Percentiles rank a stretch among this genome's conserved stretches.
Evolutionary conservation across 1,140 invertebrate genomes (phyloP).

Genomic region (Aphelinus atriplicis): DNA sequence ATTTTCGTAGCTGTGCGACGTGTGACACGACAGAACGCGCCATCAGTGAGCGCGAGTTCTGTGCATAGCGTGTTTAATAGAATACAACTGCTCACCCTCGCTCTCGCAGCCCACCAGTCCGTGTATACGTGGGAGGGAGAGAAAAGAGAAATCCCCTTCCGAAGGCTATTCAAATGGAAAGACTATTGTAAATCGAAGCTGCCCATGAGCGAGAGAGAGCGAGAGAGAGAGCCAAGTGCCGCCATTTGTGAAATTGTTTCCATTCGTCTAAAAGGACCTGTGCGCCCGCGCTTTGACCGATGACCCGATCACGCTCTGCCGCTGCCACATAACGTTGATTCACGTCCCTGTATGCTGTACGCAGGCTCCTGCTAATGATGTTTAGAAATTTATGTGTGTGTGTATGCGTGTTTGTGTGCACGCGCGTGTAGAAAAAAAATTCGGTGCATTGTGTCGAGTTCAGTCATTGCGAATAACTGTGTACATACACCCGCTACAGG

Average conservation of each 20-base stretch:
- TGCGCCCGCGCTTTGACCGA: constrained; percentile 26
- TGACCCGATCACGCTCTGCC: constrained; percentile 23
- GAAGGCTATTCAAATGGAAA: constrained; percentile 41
- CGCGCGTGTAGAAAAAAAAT: not conserved
- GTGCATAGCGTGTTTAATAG: constrained; percentile 9
- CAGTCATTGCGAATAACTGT: constrained; percentile 1
- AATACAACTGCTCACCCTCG: too few relatives aligned
- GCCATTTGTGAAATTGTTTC: constrained; percentile 43
- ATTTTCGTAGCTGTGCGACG: not conserved
- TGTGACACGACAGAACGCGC: constrained; percentile 13
- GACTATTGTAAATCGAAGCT: constrained; percentile 40
- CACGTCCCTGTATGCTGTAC: not conserved
- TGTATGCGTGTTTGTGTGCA: not conserved
- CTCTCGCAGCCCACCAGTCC: not conserved
- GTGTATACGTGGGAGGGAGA: constrained; percentile 4
- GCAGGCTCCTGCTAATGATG: constrained; percentile 34
- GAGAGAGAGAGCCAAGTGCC: constrained; percentile 35
- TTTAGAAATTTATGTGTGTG: constrained; percentile 24
- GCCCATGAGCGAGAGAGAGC: too few relatives aligned
- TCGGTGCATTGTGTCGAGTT: not conserved
- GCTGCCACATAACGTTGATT: not conserved
- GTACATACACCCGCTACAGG: not conserved
- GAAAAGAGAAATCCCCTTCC: constrained; percentile 30
- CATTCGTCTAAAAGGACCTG: constrained; percentile 42
- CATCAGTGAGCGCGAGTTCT: not conserved